Evolutionary conservation across 2,888 invertebrate genomes (phyloP), one percentile per base, ranked within the genome.

Genomic region (Yponomeuta plumbellus): DNA sequence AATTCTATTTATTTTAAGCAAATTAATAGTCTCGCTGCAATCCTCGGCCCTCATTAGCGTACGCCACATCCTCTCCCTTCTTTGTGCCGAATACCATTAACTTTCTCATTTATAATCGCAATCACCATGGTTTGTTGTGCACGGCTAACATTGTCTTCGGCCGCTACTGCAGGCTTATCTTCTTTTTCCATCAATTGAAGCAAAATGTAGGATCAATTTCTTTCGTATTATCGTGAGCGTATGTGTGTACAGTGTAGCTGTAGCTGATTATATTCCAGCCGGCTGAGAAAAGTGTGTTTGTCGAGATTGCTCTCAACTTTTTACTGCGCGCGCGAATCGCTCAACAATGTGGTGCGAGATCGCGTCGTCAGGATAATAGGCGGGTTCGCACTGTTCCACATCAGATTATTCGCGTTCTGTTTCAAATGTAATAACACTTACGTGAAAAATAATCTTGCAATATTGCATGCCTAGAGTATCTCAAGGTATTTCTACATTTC

Each of bases 1-100:
- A 83, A 83, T 84, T 67, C 64, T 67, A 83, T 87, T 86, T 88
- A 86, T 86, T 86, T 86, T 83, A 76, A 80, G 80, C 73, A 85
- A 87, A 86, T 85, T 85, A 79, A 84, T 85, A 84, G 83, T 75
- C 79, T 72, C 74, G 39, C 74, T 67, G 70, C 72, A 74, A 72
- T 76, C 75, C 75, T 76, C 76, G 71, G 72, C 80, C 70, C 77
- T 80, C 80, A 83, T 87, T 84, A 85, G 74, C 40, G 70, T 69
- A 70, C 72, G 66, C 68, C 23, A 70, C 40, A 34, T 61, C 56
- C 56, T 62, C 66, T 57, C 68, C 65, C 64, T 62, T 65, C 69
- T 69, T 68, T 71, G 68, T 69, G 26, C 17, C 23, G n/a, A 40
- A 61, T 34, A 40, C 44, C 44, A 63, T 44, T 63, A 22, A 44